Evolutionary conservation across 2,888 invertebrate species (phyloP).

Genomic region (Eristalis tenax): DNA sequence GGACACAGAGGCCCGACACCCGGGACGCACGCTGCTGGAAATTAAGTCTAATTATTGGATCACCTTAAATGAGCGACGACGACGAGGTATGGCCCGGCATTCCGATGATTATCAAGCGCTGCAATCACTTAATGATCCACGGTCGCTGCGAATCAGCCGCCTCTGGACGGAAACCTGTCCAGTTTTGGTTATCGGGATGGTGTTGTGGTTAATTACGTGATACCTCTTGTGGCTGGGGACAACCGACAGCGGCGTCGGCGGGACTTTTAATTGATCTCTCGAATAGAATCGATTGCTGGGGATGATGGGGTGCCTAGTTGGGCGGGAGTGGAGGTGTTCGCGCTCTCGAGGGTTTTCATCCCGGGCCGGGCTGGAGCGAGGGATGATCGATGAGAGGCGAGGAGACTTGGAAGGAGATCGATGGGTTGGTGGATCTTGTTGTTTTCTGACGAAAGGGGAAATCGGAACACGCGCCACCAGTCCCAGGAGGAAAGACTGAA

Average conservation of each 20-base stretch:
- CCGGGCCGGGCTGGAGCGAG: background rate
- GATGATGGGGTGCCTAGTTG: constrained; percentile 56
- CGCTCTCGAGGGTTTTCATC: background rate
- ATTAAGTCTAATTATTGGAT: constrained; percentile 70
- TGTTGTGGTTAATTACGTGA: constrained; percentile 65
- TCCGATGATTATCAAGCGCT: constrained; percentile 61
- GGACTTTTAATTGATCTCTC: constrained; percentile 61
- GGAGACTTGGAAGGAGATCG: background rate
- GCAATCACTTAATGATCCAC: constrained; percentile 62
- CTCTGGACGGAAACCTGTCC: constrained; percentile 28
- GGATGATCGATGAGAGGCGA: background rate
- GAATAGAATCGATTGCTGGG: constrained; percentile 48
- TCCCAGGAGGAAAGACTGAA: no score
- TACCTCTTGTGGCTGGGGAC: background rate
- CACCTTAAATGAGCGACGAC: constrained; percentile 62
- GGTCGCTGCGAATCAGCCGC: background rate
- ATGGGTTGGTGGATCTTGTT: background rate
- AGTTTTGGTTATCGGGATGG: constrained; percentile 48
- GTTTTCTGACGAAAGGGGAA: no score
- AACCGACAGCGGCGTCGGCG: background rate
- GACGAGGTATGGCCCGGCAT: constrained; percentile 61
- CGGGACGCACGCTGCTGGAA: constrained; percentile 38
- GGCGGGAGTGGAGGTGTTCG: constrained; percentile 39
- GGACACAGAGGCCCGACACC: constrained; percentile 4
- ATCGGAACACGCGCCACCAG: no score